These are phyloP conservation scores for Scaptomyza cyrtandrae DNA, from an alignment of 2,888 invertebrate species.

Conservation along the genomic window DNA sequence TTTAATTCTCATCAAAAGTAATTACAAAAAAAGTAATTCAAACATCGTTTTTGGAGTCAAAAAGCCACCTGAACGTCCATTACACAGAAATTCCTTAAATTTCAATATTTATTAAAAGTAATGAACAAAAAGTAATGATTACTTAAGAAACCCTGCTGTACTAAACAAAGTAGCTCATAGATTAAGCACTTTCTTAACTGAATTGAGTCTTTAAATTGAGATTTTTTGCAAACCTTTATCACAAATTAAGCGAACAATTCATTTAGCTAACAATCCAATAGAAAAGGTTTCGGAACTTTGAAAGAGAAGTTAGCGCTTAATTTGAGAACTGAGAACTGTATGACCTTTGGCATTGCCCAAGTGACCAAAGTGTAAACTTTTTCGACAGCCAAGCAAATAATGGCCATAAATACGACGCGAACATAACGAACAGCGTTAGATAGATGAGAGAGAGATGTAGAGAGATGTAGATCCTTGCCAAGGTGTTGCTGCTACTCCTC, in stretches of 20 bases:
- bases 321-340: conserved; percentile 10
- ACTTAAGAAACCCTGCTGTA: too few species aligned
- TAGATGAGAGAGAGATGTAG: background rate
- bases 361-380: conserved; percentile 47
- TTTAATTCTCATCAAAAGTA: background rate
- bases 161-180: too few species aligned
- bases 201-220: too few species aligned
- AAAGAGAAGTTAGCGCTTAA: conserved; percentile 3
- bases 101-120: too few species aligned
- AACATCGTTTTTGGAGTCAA: too few species aligned
- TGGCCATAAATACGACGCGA: conserved; percentile 43
- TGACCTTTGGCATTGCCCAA: conserved; percentile 46
- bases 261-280: background rate
- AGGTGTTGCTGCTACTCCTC: conserved; percentile 38
- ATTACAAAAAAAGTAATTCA: conserved; percentile 1
- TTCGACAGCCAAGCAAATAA: conserved; percentile 61
- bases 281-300: background rate
- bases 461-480: conserved; percentile 24
- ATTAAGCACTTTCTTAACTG: too few species aligned
- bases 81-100: too few species aligned
- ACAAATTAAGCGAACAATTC: background rate
- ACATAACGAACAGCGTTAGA: background rate
- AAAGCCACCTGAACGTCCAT: too few species aligned
- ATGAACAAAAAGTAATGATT: too few species aligned
- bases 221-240: too few species aligned